phyloP scores from a whole-genome alignment of 2,113 vertebrate genomes.

The Gambusia affinis region DNA sequence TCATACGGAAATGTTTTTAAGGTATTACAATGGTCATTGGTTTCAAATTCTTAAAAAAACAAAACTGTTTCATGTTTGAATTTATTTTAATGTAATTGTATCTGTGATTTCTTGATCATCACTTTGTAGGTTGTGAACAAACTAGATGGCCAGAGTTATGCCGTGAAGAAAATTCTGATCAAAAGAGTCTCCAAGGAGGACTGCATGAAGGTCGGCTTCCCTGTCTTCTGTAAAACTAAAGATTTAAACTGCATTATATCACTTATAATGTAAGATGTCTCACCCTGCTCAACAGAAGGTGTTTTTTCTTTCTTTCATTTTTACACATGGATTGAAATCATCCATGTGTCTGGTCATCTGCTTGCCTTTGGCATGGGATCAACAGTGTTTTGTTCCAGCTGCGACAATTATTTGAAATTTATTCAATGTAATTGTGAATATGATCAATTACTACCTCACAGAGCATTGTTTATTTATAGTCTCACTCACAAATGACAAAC shows the following conservation, averaged over 20 bases:
- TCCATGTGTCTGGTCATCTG: no score
- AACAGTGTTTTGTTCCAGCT: no score
- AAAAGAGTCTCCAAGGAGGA: slow-evolving; percentile 90
- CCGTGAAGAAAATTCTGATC: slow-evolving; percentile 96
- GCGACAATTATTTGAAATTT: not conserved
- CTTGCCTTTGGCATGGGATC: no score
- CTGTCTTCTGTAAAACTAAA: not conserved
- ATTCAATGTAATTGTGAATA: not conserved
- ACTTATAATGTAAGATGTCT: no score
- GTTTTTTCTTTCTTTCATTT: no score
- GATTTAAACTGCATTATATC: not conserved
- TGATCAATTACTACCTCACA: not conserved
- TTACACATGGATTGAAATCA: no score
- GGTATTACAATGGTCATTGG: slow-evolving; percentile 74
- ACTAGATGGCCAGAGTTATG: slow-evolving; percentile 93
- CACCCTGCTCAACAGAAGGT: no score
- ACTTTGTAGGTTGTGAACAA: slow-evolving; percentile 91
- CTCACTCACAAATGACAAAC: not conserved
- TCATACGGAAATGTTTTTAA: slow-evolving; percentile 95
- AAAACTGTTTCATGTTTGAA: not conserved
- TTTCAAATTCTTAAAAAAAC: not conserved
- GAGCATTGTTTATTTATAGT: not conserved
- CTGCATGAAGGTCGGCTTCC: slow-evolving; percentile 90
- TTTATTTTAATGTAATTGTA: not conserved
- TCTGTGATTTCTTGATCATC: not conserved